phyloP scores from a whole-genome alignment of 2,113 vertebrate species.

The Corapipo altera region DNA sequence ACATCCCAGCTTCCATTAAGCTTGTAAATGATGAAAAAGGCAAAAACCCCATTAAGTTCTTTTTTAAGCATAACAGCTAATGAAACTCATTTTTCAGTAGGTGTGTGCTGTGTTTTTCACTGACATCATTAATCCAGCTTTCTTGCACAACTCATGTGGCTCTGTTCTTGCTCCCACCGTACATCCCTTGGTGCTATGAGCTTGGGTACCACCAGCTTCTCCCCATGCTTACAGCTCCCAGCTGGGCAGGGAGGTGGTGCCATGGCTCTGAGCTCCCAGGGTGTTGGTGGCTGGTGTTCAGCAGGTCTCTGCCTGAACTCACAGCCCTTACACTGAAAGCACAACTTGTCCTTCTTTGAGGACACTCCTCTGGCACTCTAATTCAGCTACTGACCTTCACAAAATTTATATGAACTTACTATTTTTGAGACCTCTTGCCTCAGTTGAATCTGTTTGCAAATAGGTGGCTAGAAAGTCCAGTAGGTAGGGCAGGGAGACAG shows the following conservation, averaged over 20 bases:
- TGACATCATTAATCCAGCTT: not conserved
- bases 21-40: not conserved
- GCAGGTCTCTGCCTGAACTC: not conserved
- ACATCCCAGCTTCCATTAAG: not conserved
- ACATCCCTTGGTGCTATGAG: not conserved
- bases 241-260: not conserved
- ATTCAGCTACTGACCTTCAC: not conserved
- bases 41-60: not conserved
- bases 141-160: not conserved
- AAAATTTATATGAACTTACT: not conserved
- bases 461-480: not conserved
- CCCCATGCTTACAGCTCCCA: not conserved
- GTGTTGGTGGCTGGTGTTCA: rapidly evolving
- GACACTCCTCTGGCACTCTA: not conserved
- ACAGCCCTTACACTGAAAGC: not conserved
- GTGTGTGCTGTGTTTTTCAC: not conserved
- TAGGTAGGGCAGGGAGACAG: not conserved
- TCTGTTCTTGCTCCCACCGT: not conserved
- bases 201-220: not conserved
- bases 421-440: not conserved
- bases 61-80: not conserved
- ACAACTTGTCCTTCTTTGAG: not conserved
- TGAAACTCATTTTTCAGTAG: not conserved
- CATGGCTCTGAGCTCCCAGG: not conserved
- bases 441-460: not conserved